These are phyloP conservation scores for Rhynchophorus ferrugineus DNA, from an alignment of 1,140 invertebrate genomes.

Conservation along the genomic window DNA sequence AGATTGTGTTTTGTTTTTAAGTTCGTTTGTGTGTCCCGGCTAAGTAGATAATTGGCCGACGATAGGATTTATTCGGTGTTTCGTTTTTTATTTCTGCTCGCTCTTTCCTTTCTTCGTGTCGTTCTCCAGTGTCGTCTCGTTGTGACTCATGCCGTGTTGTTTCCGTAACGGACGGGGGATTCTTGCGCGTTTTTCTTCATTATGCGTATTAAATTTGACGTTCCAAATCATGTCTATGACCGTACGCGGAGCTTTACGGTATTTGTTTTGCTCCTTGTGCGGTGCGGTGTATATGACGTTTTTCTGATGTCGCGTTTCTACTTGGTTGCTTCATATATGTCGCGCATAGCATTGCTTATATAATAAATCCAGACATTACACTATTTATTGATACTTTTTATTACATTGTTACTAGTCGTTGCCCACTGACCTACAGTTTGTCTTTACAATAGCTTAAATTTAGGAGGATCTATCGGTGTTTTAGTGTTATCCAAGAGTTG, in stretches of 20 bases:
- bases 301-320: not conserved
- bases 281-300: not conserved
- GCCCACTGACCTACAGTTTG: no score
- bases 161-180: no score
- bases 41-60: not conserved
- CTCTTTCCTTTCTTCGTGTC: not conserved
- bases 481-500: no score
- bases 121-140: not conserved
- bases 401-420: no score
- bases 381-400: no score
- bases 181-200: not conserved
- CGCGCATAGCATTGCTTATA: no score
- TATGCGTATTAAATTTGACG: not conserved
- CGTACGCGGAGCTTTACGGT: not conserved
- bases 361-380: no score
- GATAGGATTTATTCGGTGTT: no score
- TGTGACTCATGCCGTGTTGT: not conserved
- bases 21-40: not conserved
- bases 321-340: no score
- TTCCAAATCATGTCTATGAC: not conserved
- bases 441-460: no score
- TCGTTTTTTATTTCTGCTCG: not conserved
- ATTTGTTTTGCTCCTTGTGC: not conserved
- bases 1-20: not conserved
- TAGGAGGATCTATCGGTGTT: no score